Evolutionary conservation across 2,113 vertebrate genomes (phyloP), one percentile per base, ranked within the genome.

Genomic region (Peromyscus leucopus): DNA sequence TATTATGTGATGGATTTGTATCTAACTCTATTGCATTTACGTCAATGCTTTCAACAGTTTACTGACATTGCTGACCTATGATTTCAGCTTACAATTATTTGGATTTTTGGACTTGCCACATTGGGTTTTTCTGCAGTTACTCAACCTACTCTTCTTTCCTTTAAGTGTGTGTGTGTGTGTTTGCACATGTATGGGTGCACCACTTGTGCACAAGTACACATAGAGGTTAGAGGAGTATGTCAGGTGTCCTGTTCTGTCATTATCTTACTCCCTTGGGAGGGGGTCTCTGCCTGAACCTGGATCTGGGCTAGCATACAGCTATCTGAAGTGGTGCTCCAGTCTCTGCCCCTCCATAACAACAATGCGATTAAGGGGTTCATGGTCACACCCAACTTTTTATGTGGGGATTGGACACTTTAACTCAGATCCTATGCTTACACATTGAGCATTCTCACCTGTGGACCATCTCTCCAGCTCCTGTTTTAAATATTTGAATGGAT

Each of bases 11-110:
- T 91, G 22, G 22, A 72, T 87, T 94, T 90, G 16, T 94, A 74
- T 69, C 51, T 28, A 24, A 87, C 26, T 42, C 89, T 4, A 13
- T 36, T 76, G 11, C 51, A 61, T 48, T 94, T 84, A 95, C 1
- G 57, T 74, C 3, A n/a, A 80, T 42, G 13, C 71, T 91, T 96
- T 76, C 36, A 90, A 89, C 4, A 88, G 87, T 91, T 96, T 85
- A 83, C 31, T 65, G 36, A 87, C 51, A 51, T 96, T 86, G 84
- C 42, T 75, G 28, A 91, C 10, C 55, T 48, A 51, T 67, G 42
- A 91, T 63, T 7, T 86, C 7, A 82, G 48, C 61, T 84, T 91
- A 42, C 28, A 69, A 24, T 93, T 85, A 22, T 42, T 94, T 85
- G 74, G 39, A 84, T 83, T 87, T 67, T 15, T 13, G n/a, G 15